These are phyloP conservation scores for Podiceps cristatus DNA, from an alignment of 2,113 vertebrate species.

Conservation along the genomic window DNA sequence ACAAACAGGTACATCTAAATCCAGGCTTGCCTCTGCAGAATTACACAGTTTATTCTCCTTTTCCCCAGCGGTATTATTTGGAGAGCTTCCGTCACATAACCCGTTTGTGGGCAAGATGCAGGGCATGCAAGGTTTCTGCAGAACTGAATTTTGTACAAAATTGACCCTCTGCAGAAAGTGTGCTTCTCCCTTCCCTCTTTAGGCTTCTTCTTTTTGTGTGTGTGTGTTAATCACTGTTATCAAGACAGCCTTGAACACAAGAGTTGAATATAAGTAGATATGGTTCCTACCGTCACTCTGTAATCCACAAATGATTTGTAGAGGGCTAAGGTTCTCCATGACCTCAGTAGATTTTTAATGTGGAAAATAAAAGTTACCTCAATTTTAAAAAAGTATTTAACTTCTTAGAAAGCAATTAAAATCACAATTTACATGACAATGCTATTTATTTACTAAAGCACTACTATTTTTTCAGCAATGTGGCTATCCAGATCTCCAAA, in stretches of 20 bases:
- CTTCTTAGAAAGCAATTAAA: conserved; percentile 1
- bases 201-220: not conserved
- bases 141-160: not conserved
- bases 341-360: not conserved
- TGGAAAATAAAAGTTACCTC: not conserved
- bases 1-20: not conserved
- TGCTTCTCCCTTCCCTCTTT: not conserved
- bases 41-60: not conserved
- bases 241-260: not conserved
- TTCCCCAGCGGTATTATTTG: not conserved
- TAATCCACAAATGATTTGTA: not conserved
- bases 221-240: not conserved
- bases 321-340: not conserved
- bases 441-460: not conserved
- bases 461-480: not conserved
- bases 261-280: not conserved
- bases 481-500: not conserved
- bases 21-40: not conserved
- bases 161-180: not conserved
- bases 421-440: not conserved
- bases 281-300: not conserved
- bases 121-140: not conserved
- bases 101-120: not conserved
- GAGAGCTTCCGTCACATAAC: not conserved
- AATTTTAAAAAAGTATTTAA: not conserved